Base-by-base conservation (phyloP, 92 coral and sea anemone genomes). In the Ricordea florida region DNA sequence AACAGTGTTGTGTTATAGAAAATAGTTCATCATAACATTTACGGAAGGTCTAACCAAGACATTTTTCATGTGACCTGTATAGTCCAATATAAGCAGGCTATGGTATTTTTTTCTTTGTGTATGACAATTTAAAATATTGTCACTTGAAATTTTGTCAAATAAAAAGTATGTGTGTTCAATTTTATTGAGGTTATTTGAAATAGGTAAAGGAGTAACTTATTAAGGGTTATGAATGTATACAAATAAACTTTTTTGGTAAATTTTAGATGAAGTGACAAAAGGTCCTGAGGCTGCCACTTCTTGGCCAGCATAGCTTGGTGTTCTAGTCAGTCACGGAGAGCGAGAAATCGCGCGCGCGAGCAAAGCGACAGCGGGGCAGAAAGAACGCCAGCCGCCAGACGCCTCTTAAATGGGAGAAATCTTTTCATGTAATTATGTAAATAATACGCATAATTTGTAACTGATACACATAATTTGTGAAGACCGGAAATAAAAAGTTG, bases 1-100 rank as follows among this genome's bases (percentile, higher is more conserved):
- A 74, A 62, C 50, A 74, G 70, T 74, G 80, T 74, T 74, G 6
- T 74, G 60, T 72, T 72, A 72, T 58, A 72, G 80, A 74, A 74
- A 74, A 74, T 74, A 74, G 81, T 74, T 27, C 46, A 37, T 44
- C 43, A 73, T 57, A 25, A 55, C 67, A 57, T 58, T 6, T 43
- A 74, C 20, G 43, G 81, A 59, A 59, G 60, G 71, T 73, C 5
- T 73, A 73, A 73, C 59, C 80, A 73, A 73, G 80, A 73, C 69
- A 73, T 57, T 73, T 73, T 73, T 43, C 59, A 73, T 73, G 80
- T 26, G 80, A 73, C 70, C 80, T 58, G 80, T 73, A 73, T 15
- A 57, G 80, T 42, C 43, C 67, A 74, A 74, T 59, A 74, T 2
- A 1, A 74, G 70, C 59, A 46, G 81, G 71, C 61, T 60, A 74